Evolutionary conservation across 2,113 vertebrate genomes (phyloP).

Genomic region (Lepisosteus osseus): DNA sequence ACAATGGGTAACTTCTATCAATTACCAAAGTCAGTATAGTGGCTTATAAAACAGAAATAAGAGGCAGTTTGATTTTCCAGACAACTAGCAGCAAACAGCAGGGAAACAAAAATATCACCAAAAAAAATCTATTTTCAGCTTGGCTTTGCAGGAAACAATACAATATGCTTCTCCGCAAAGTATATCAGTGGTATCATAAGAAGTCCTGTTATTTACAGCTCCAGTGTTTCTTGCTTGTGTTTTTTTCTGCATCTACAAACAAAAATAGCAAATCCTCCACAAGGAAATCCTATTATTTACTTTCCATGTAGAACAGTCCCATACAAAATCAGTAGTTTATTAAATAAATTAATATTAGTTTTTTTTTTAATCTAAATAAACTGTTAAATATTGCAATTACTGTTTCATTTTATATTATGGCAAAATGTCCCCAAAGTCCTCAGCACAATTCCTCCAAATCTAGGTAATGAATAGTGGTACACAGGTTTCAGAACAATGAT

Average conservation of each 20-base stretch:
- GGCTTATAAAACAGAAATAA: conserved; percentile 49
- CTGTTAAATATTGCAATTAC: conserved; percentile 86
- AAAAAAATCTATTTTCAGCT: conserved; percentile 52
- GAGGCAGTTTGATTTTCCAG: conserved; percentile 72
- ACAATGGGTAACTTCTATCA: conserved; percentile 29
- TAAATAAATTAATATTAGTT: conserved; percentile 98
- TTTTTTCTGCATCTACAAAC: conserved; percentile 40
- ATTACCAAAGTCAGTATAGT: conserved; percentile 32
- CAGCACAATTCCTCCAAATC: conserved; percentile 42
- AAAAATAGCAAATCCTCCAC: conserved; percentile 41
- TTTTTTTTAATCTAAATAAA: conserved; percentile 81
- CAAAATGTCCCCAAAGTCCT: conserved; percentile 30
- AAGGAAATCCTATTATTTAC: conserved; percentile 54
- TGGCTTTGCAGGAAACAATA: conserved; percentile 38
- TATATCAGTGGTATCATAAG: conserved; percentile 55
- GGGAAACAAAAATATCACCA: conserved; percentile 46
- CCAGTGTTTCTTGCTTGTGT: conserved; percentile 60
- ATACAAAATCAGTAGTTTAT: conserved; percentile 72
- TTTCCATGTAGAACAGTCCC: conserved; percentile 68
- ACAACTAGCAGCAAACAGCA: conserved; percentile 87
- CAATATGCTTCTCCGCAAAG: conserved; percentile 36
- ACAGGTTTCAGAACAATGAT: conserved; percentile 29
- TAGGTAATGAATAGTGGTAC: conserved; percentile 33
- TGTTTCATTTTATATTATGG: conserved; percentile 57
- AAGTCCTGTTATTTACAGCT: conserved; percentile 63